Evolutionary conservation across 2,113 vertebrate species (phyloP), one percentile per base, ranked within the genome.

Genomic region (Triplophysa dalaica): DNA sequence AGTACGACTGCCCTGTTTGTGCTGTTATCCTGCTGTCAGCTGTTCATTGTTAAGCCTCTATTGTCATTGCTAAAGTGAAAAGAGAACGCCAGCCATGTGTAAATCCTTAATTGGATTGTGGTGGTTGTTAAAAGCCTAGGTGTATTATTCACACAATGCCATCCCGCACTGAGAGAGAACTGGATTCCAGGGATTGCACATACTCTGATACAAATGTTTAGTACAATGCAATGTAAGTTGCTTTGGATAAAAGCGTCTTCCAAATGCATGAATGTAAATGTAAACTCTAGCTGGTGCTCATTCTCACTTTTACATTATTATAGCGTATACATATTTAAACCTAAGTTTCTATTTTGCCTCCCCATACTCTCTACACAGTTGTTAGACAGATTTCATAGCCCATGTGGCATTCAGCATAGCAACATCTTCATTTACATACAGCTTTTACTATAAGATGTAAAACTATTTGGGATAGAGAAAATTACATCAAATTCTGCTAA

Each of bases 41-140:
- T 69, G 63, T 38, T 64, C 62, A 60, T 77, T 69, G 52, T 68
- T 82, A 77, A 87, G 64, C 74, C 60, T 78, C 21, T 56, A 82
- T 78, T 84, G 76, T 84, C 84, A 84, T 26, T 67, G 43, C 41
- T 24, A 65, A 26, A 56, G 43, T 62, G 68, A 33, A 61, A 72
- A 76, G 45, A 61, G 52, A 48, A 45, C 75, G 43, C 74, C 41
- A 77, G 65, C 21, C 8, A 64, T 67, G 43, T 79, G 81, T 58
- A 83, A 86, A 80, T 85, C 75, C 68, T 38, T 63, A 50, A 61
- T 14, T 70, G 60, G 54, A 74, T 74, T 63, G 56, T 60, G 38
- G 12, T 68, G 64, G 21, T 68, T 68, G 41, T 22, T 68, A 45
- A 48, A 24, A 45, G n/a, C 29, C 70, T 22, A 14, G n/a, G 54